Evolutionary conservation across 2,113 vertebrate genomes (phyloP), one percentile per base, ranked within the genome.

Genomic region (Canis aureus): DNA sequence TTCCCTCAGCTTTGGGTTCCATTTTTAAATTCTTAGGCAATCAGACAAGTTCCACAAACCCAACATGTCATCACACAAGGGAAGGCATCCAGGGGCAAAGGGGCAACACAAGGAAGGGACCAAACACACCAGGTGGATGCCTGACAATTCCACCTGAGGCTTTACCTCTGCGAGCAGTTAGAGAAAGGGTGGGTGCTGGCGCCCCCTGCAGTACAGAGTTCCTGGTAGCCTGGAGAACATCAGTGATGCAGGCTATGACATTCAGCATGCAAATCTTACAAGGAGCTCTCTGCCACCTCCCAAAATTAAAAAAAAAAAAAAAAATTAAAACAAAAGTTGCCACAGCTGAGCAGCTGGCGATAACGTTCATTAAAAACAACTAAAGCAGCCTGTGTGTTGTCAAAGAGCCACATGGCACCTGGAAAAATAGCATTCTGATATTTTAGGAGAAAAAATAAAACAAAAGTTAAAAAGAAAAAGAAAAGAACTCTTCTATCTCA

Each of bases 401-500:
- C 98, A 97, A 92, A 94, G 89, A 73, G 43, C 25, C n/a, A 11
- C 23, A 3, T 32, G 96, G 66, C 95, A 96, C 93, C 98, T 98
- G 89, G 92, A 95, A 93, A 74, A 89, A 84, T 29, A 27, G 51
- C 81, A 22, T 95, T 66, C 11, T 2, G 49, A 7, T 96, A 13
- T 95, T 98, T 98, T 38, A 23, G 69, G 32, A n/a, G 29, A 3
- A 25, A 55, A 69, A 69, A 60, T 67, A 81, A 94, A 74, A 55
- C 3, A 79, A 90, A 96, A 91, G 60, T 93, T 94, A 73, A 96
- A 97, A 97, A 80, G 29, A 69, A 74, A 95, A 95, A 93, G 19
- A 91, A 10, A 92, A 83, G 85, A 79, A 86, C 87, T 96, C 92
- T 95, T 94, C 94, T 98, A 98, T 97, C 97, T 97, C 76, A 92